Base-by-base conservation (phyloP, 1,140 invertebrate genomes). In the Uloborus diversus region DNA sequence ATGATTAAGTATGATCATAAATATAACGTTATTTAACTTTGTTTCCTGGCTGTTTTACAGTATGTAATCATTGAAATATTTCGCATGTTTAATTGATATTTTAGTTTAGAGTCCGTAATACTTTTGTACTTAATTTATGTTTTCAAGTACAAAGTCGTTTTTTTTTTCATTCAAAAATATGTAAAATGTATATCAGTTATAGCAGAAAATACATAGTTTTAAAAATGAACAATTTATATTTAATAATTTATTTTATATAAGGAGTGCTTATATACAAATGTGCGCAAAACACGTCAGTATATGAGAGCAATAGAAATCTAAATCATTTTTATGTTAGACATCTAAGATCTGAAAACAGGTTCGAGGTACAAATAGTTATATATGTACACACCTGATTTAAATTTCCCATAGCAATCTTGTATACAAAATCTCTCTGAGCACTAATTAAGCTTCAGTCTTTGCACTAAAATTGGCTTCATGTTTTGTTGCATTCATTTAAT, bases 251-350 rank as follows among this genome's bases (percentile, higher is more conserved):
- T 42, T 17, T 13, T 13, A 42, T 42, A 17, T 42, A 17, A 42
- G 17, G 1, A 70, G 51, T 70, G 68, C 49, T n/a, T 70, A 70
- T 70, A 35, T 70, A 70, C 68, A 70, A 30, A 32, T 57, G 68
- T 70, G 68, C 68, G 27, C 33, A 28, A 57, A 57, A 23, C 68
- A 57, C 49, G 49, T 17, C n/a, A n/a, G 17, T 42, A 13, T 17
- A 17, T 42, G 37, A 9, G 17, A 42, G 17, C 37, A 42, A 42
- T 9, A 42, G 37, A 42, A 17, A 42, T 42, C 9, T 42, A 42
- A 42, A 42, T 42, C 37, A 13, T 13, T 13, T 9, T 42, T 42
- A 13, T 42, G 37, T 42, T 42, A 42, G 9, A 42, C 37, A 9
- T 42, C 37, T 42, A 42, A 9, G 17, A 42, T 17, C 37, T 42